Percentiles rank a stretch among this genome's conserved stretches.
Evolutionary conservation across 2,113 vertebrate genomes (phyloP).

Genomic region (Cynoglossus semilaevis): DNA sequence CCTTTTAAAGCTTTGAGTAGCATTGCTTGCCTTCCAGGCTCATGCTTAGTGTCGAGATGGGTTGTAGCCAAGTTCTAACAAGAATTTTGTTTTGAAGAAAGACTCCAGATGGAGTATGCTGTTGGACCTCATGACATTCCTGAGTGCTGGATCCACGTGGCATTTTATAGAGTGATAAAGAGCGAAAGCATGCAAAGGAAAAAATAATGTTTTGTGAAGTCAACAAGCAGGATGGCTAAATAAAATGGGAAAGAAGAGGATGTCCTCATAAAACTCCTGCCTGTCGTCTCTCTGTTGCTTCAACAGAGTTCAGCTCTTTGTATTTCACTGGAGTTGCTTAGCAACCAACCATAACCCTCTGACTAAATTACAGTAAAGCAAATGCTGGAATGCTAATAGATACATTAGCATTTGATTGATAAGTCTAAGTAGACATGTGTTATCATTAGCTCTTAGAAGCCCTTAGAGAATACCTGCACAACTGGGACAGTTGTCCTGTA

Average conservation of each 20-base stretch:
- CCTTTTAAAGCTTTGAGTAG: conserved; percentile 68
- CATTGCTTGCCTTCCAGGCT: conserved; percentile 56
- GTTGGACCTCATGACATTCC: conserved; percentile 50
- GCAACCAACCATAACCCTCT: conserved; percentile 54
- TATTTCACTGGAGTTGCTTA: conserved; percentile 63
- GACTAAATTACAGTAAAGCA: conserved; percentile 43
- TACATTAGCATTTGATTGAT: conserved; percentile 40
- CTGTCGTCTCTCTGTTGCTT: conserved; percentile 24
- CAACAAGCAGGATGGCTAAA: conserved; percentile 44
- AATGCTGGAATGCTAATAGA: conserved; percentile 39
- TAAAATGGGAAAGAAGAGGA: conserved; percentile 40
- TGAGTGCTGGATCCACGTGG: conserved; percentile 50
- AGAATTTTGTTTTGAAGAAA: not conserved
- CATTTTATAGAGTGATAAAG: conserved; percentile 56
- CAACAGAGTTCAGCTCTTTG: conserved; percentile 38
- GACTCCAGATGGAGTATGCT: conserved; percentile 17
- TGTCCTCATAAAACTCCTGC: conserved; percentile 37
- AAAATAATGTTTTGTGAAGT: conserved; percentile 33
- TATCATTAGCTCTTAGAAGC: conserved; percentile 15
- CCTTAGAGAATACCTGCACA: conserved; percentile 11
- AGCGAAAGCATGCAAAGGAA: conserved; percentile 30
- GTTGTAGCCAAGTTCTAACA: conserved; percentile 6
- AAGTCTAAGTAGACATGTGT: conserved; percentile 21
- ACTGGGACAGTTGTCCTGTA: not conserved
- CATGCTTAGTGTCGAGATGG: conserved; percentile 44